Conservation (phyloP, 2,888 invertebrate species). For the Pelosia muscerda region DNA sequence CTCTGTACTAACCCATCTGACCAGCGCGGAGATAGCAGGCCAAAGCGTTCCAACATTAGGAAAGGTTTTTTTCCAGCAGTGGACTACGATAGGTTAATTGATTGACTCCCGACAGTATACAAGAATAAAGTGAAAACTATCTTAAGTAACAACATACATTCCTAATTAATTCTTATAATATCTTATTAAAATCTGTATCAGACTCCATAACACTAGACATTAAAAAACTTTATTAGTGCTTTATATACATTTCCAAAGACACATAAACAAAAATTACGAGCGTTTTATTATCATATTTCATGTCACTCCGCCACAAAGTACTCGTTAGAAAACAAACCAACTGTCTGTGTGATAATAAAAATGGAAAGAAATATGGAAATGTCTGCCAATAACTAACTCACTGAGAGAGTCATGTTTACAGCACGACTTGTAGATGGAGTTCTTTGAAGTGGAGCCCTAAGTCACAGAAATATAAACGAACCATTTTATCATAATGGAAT, state of each 20-base stretch:
- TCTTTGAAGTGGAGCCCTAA: conserved; percentile 27
- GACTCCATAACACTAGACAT: too few relatives aligned
- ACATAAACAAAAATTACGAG: background rate
- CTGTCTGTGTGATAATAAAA: conserved; percentile 43
- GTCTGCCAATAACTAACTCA: conserved; percentile 47
- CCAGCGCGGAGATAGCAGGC: too few relatives aligned
- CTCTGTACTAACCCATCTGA: too few relatives aligned
- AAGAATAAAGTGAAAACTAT: too few relatives aligned
- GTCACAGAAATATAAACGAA: background rate
- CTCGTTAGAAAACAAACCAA: conserved; percentile 39
- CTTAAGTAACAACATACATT: too few relatives aligned
- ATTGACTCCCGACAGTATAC: too few relatives aligned
- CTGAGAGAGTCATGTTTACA: conserved; percentile 46
- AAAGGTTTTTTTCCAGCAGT: too few relatives aligned
- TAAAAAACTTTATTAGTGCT: background rate
- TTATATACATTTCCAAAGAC: background rate
- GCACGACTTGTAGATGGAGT: conserved; percentile 40
- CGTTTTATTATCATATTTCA: background rate
- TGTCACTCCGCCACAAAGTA: conserved; percentile 25
- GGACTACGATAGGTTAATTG: too few relatives aligned
- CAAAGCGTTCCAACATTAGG: too few relatives aligned
- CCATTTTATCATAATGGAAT: too few relatives aligned
- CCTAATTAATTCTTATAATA: too few relatives aligned
- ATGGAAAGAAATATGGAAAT: conserved; percentile 48
- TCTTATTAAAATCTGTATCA: too few relatives aligned